A percentile compares a stretch with the other conserved stretches of the same genome.
These are phyloP conservation scores for Halcyon malimbica DNA, from an alignment of 2,113 vertebrate genomes.

Conservation along the genomic window DNA sequence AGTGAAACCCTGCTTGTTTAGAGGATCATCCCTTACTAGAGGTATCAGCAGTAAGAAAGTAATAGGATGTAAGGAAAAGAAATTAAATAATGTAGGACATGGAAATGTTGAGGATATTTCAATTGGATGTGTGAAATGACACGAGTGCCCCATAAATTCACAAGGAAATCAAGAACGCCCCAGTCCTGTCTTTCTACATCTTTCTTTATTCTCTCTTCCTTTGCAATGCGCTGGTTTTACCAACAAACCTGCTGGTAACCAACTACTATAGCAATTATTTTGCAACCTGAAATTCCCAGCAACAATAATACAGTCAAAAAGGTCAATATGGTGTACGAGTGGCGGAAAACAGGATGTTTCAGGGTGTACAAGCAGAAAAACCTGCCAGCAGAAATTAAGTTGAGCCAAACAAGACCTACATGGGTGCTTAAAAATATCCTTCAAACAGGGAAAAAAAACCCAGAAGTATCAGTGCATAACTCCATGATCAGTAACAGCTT, in stretches of 20 bases:
- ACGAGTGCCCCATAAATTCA: background rate
- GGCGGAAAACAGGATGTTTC: background rate
- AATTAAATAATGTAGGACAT: background rate
- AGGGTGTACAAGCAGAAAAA: background rate
- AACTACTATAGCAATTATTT: background rate
- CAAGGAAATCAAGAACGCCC: background rate
- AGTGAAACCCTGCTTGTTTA: background rate
- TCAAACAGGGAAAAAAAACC: background rate
- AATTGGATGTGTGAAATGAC: background rate
- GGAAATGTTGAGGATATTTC: background rate
- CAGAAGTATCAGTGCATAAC: background rate
- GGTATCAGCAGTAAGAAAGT: background rate
- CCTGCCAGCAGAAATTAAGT: background rate
- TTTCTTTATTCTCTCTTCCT: background rate
- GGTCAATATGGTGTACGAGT: fast-evolving
- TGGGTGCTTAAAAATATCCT: background rate
- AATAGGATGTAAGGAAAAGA: background rate
- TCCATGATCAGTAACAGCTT: background rate
- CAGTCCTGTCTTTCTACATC: background rate
- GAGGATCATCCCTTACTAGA: background rate
- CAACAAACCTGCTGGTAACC: background rate
- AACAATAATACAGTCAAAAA: background rate
- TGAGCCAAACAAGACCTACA: background rate
- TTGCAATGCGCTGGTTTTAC: background rate
- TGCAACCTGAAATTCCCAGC: background rate